phyloP scores from a whole-genome alignment of 2,797 vertebrate genomes.

The Lerista edwardsae region DNA sequence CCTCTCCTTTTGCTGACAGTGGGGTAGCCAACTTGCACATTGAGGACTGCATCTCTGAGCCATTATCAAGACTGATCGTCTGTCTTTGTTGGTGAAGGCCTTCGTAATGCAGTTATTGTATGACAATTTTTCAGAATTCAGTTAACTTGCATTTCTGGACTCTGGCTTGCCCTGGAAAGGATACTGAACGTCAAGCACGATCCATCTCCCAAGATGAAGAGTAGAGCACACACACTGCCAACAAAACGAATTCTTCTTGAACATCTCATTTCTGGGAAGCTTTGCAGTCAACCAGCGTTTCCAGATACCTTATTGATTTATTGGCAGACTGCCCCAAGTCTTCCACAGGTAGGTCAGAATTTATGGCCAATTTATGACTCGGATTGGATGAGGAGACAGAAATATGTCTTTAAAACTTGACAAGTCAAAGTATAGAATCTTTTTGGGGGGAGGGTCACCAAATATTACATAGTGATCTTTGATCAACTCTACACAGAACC shows the following conservation, averaged over 20 bases:
- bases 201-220: constrained; percentile 40
- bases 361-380: constrained; percentile 54
- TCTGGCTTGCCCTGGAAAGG: constrained; percentile 40
- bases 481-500: background rate
- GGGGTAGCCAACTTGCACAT: background rate
- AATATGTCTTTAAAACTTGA: constrained; percentile 43
- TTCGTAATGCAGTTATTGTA: background rate
- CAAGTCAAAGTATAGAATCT: constrained; percentile 34
- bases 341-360: constrained; percentile 54
- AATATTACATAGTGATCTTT: constrained; percentile 36
- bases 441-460: background rate
- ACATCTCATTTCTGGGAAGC: constrained; percentile 42
- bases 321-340: constrained; percentile 58
- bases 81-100: background rate
- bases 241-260: constrained; percentile 50
- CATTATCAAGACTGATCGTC: background rate
- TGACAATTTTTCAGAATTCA: constrained; percentile 18
- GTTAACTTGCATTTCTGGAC: constrained; percentile 17
- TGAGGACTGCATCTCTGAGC: background rate
- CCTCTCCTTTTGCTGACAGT: background rate
- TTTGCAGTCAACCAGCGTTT: constrained; percentile 36
- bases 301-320: constrained; percentile 63
- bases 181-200: constrained; percentile 32
- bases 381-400: constrained; percentile 35
- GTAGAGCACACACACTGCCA: constrained; percentile 20